Conservation (phyloP, 1,140 invertebrate genomes). For the Heliconius hermathena region DNA sequence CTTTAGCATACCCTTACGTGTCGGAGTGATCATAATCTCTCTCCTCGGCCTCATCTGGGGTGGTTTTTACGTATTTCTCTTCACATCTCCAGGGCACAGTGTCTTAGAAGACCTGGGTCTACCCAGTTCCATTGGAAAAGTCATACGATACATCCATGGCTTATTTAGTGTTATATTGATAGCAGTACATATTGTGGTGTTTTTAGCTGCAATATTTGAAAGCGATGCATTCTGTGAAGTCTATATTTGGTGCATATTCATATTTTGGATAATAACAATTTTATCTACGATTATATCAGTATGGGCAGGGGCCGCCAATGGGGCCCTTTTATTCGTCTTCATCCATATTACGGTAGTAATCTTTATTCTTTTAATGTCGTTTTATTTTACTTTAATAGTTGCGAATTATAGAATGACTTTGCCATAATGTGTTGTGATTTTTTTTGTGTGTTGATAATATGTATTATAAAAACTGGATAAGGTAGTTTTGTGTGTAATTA, state of each 20-base stretch:
- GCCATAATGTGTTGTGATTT: constrained; percentile 32
- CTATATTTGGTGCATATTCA: constrained; percentile 48
- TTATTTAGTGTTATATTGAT: constrained; percentile 41
- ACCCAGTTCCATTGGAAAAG: constrained; percentile 15
- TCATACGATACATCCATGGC: constrained; percentile 41
- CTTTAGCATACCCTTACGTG: constrained; percentile 42
- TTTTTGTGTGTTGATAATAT: background rate
- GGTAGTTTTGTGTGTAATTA: background rate
- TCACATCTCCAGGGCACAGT: constrained; percentile 31
- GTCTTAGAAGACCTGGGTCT: constrained; percentile 24
- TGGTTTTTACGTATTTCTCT: constrained; percentile 34
- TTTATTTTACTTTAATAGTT: constrained; percentile 40
- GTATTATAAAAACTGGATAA: background rate
- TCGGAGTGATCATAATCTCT: constrained; percentile 28
- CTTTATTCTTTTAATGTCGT: constrained; percentile 25
- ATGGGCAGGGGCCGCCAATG: constrained; percentile 18
- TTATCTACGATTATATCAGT: constrained; percentile 15
- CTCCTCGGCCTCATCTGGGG: constrained; percentile 33
- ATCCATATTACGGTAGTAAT: constrained; percentile 22
- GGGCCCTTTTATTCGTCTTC: constrained; percentile 22
- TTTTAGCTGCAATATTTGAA: constrained; percentile 47
- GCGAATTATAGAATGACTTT: constrained; percentile 51
- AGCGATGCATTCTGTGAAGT: constrained; percentile 52
- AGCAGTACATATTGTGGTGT: constrained; percentile 39
- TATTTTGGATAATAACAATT: constrained; percentile 27